Percentiles rank a stretch among this genome's conserved stretches.
Conservation (phyloP, 2,888 invertebrate species). For the Cryptocephalus moraei region DNA sequence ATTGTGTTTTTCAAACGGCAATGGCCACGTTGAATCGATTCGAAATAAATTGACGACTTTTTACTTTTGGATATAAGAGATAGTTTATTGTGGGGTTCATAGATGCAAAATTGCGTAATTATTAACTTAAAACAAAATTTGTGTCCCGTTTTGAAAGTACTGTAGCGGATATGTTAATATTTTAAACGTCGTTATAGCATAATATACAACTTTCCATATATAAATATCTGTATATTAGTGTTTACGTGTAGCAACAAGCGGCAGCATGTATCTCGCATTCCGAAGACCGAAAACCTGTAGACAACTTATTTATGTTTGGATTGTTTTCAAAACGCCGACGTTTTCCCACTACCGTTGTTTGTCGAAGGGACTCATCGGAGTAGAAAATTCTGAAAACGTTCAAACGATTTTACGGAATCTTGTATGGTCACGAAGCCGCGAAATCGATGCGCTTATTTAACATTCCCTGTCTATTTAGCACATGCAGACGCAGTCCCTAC, state of each 20-base stretch:
- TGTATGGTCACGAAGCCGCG: conserved; percentile 32
- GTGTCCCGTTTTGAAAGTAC: too few relatives aligned
- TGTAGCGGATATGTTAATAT: too few relatives aligned
- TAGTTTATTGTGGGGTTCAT: too few relatives aligned
- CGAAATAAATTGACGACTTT: too few relatives aligned
- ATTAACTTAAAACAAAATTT: too few relatives aligned
- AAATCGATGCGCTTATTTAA: conserved; percentile 20
- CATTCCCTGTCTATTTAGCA: neutral
- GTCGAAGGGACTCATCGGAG: conserved; percentile 18
- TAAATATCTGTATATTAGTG: conserved; percentile 26
- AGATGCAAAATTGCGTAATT: too few relatives aligned
- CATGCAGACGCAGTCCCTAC: neutral
- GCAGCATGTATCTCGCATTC: conserved; percentile 36
- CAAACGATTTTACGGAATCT: conserved; percentile 37
- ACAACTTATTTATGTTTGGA: conserved; percentile 42
- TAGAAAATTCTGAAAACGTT: conserved; percentile 32
- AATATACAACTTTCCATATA: conserved; percentile 12
- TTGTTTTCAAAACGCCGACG: conserved; percentile 42
- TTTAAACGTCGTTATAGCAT: too few relatives aligned
- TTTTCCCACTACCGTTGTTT: conserved; percentile 34
- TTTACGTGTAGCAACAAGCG: conserved; percentile 34
- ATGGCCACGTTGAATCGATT: too few relatives aligned
- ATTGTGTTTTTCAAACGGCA: too few relatives aligned
- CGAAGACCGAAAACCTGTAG: conserved; percentile 34
- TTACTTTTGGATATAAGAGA: too few relatives aligned